Conservation (phyloP, 92 coral and sea anemone genomes). For the Plumapathes pennacea region DNA sequence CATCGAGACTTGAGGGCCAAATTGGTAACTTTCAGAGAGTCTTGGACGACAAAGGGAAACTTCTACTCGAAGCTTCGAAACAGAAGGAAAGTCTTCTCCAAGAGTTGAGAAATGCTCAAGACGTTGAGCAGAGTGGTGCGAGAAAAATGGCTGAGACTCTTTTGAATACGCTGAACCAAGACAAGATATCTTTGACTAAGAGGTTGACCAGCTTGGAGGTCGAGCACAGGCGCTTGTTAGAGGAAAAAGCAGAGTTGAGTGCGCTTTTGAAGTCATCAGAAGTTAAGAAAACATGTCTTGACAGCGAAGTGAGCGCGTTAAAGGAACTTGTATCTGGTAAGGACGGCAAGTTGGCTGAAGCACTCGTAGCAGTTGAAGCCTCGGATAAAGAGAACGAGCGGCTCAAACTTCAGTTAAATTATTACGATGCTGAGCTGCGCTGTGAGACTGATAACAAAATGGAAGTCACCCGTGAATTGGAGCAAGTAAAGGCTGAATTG, state of each 20-base stretch:
- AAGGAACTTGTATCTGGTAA: slow-evolving; percentile 2
- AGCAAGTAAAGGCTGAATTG: slow-evolving; percentile 17
- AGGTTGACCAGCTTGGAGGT: slow-evolving; percentile 19
- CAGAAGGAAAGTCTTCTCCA: slow-evolving; percentile 38
- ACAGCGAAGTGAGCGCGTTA: slow-evolving; percentile 22
- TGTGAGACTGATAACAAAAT: slow-evolving; percentile 19
- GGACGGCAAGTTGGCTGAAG: slow-evolving; percentile 10
- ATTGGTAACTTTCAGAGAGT: slow-evolving; percentile 26
- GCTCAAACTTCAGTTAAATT: slow-evolving; percentile 19
- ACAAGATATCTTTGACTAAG: slow-evolving; percentile 19
- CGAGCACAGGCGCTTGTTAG: slow-evolving; percentile 6
- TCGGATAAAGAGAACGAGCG: slow-evolving; percentile 23
- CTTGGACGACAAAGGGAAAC: slow-evolving; percentile 26
- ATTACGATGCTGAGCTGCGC: slow-evolving; percentile 8
- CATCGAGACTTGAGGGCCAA: too few relatives aligned
- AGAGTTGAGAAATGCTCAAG: slow-evolving; percentile 46
- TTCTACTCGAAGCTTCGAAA: slow-evolving; percentile 2
- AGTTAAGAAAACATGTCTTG: slow-evolving; percentile 30
- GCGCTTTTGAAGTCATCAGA: slow-evolving; percentile 32
- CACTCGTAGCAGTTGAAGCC: slow-evolving; percentile 33
- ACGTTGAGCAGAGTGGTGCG: slow-evolving; percentile 23
- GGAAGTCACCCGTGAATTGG: slow-evolving; percentile 6
- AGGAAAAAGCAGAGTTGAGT: slow-evolving; percentile 27
- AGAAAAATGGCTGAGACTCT: slow-evolving; percentile 31
- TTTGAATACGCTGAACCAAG: slow-evolving; percentile 19